Conservation (phyloP, 2,113 vertebrate genomes). For the Protobothrops flavoviridis region DNA sequence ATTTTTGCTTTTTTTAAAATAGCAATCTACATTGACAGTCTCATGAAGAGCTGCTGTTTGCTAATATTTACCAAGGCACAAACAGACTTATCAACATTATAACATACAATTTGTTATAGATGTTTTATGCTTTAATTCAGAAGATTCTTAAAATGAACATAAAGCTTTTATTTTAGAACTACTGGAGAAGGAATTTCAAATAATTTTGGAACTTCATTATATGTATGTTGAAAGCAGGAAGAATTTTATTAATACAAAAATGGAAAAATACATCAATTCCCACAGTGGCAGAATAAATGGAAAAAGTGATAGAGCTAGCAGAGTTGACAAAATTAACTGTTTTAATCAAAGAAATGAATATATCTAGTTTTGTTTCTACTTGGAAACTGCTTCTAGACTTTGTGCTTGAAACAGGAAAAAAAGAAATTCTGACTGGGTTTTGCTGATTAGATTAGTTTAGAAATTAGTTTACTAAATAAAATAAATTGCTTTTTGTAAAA, state of each 20-base stretch:
- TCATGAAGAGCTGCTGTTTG: neutral
- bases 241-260: neutral
- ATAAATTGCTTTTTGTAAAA: neutral
- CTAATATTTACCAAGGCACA: neutral
- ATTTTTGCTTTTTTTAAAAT: constrained; percentile 36
- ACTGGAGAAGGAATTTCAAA: neutral
- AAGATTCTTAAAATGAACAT: neutral
- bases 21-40: constrained; percentile 37
- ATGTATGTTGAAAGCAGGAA: neutral
- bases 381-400: neutral
- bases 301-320: neutral
- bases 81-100: constrained; percentile 40
- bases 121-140: neutral
- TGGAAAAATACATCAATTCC: neutral
- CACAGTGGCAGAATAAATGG: neutral
- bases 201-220: neutral
- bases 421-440: neutral
- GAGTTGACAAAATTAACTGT: neutral
- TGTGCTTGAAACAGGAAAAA: neutral
- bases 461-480: neutral
- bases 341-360: neutral
- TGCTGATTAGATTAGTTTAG: neutral
- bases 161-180: neutral
- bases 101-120: constrained; percentile 34
- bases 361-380: neutral